Percentiles rank a stretch among this genome's conserved stretches.
Evolutionary conservation across 2,113 vertebrate species (phyloP).

Genomic region (Hassar affinis): DNA sequence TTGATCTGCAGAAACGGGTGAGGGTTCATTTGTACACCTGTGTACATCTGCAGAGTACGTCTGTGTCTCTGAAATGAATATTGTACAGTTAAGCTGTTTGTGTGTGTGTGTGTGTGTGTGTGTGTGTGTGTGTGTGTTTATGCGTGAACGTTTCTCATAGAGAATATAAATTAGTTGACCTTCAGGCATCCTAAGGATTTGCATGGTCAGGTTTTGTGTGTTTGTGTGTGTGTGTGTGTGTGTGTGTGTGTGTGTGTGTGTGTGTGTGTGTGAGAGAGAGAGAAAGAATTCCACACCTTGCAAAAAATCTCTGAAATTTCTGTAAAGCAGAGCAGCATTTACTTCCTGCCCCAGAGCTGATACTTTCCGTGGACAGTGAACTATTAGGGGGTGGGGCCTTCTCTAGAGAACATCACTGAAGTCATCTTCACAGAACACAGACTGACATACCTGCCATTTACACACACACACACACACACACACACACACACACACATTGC

Average conservation of each 20-base stretch:
- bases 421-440: neutral
- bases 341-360: neutral
- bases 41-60: constrained; percentile 16
- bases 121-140: too few relatives aligned
- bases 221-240: neutral
- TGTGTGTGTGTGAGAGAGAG: too few relatives aligned
- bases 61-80: neutral
- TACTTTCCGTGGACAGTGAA: neutral
- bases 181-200: constrained; percentile 63
- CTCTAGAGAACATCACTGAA: neutral
- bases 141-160: constrained; percentile 54
- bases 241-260: constrained; percentile 2
- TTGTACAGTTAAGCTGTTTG: neutral
- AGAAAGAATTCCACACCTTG: neutral
- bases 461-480: neutral
- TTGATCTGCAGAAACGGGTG: constrained; percentile 6
- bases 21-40: constrained; percentile 12
- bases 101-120: constrained; percentile 1
- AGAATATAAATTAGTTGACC: constrained; percentile 59
- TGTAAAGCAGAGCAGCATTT: neutral
- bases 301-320: too few relatives aligned
- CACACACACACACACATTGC: neutral
- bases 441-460: neutral
- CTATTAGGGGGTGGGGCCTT: neutral
- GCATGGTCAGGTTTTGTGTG: constrained; percentile 54